phyloP scores from a whole-genome alignment of 2,888 invertebrate species.

The Dorcus hopei region DNA sequence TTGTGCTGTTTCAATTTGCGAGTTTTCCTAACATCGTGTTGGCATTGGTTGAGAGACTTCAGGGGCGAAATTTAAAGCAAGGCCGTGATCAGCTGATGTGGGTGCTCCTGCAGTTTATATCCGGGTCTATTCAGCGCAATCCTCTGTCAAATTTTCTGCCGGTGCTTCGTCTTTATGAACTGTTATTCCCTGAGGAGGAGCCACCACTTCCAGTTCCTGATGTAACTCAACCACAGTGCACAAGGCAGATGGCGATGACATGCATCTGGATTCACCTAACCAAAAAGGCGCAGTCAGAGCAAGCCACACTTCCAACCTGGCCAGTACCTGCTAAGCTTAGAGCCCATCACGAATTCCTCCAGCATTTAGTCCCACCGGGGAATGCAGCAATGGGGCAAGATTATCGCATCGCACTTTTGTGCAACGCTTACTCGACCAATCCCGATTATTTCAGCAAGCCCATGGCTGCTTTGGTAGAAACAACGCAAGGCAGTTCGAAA shows the following conservation, averaged over 20 bases:
- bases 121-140: conserved; percentile 93
- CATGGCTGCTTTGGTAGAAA: conserved; percentile 88
- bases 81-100: conserved; percentile 99
- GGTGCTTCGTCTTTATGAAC: conserved; percentile 85
- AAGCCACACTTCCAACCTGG: conserved; percentile 56
- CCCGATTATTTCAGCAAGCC: conserved; percentile 87
- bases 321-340: conserved; percentile 42
- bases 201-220: conserved; percentile 87
- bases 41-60: conserved; percentile 72
- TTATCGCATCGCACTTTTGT: conserved; percentile 85
- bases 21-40: conserved; percentile 90
- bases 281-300: conserved; percentile 88
- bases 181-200: conserved; percentile 90
- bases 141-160: conserved; percentile 86
- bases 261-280: conserved; percentile 96
- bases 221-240: conserved; percentile 79
- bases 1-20: conserved; percentile 91
- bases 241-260: conserved; percentile 89
- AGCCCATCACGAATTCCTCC: conserved; percentile 67
- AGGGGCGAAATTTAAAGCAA: conserved; percentile 71
- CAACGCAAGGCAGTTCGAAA: conserved; percentile 58
- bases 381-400: conserved; percentile 76
- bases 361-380: conserved; percentile 76
- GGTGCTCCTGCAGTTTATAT: conserved; percentile 94
- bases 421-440: conserved; percentile 94